Percentiles rank a stretch among this genome's conserved stretches.
phyloP scores from a whole-genome alignment of 2,888 invertebrate genomes.

The Drosophila subquinaria region DNA sequence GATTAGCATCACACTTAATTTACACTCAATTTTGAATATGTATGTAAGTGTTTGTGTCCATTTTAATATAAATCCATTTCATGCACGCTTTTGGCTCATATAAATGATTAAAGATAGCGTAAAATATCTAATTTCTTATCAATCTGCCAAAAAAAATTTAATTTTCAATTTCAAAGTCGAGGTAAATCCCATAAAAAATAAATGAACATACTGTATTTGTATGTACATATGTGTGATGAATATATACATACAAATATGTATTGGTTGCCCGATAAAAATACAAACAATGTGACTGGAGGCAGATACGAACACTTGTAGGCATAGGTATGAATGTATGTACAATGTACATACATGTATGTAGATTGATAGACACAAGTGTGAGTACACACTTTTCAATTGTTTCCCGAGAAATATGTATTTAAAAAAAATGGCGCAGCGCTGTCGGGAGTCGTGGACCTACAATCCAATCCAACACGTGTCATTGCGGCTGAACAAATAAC shows the following conservation, averaged over 20 bases:
- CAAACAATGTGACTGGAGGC: not conserved
- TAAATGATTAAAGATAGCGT: conserved; percentile 25
- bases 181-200: conserved; percentile 36
- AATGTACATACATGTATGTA: not conserved
- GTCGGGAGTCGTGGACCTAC: conserved; percentile 29
- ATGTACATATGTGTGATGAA: not conserved
- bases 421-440: conserved; percentile 7
- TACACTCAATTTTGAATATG: conserved; percentile 8
- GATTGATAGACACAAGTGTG: conserved; percentile 9
- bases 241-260: not conserved
- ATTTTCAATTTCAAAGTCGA: conserved; percentile 69
- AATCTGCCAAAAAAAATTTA: conserved; percentile 43
- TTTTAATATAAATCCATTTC: conserved; percentile 6
- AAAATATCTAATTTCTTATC: conserved; percentile 46
- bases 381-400: conserved; percentile 11
- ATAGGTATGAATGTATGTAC: not conserved
- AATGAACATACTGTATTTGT: not conserved
- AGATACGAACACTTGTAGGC: conserved; percentile 1
- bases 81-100: conserved; percentile 47
- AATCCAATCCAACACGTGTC: conserved; percentile 58
- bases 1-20: conserved; percentile 41
- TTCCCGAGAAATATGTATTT: conserved; percentile 12
- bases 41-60: not conserved
- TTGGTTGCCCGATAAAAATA: conserved; percentile 20
- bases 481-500: conserved; percentile 54